Evolutionary conservation across 2,113 vertebrate species (phyloP), one percentile per base, ranked within the genome.

Genomic region (Echinops telfairi): DNA sequence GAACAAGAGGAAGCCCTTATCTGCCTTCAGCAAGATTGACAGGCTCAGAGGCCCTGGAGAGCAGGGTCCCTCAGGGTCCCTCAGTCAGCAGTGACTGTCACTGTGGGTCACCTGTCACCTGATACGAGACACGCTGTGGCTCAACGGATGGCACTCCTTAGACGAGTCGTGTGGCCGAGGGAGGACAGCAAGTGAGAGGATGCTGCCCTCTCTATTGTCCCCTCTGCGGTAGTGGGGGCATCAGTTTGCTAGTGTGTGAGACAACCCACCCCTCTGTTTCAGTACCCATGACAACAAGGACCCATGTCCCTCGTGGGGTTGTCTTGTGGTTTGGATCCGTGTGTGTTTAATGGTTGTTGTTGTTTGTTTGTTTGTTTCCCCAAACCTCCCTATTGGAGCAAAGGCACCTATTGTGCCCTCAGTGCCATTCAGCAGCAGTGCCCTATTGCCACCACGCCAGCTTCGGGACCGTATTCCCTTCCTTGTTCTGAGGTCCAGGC

Each of bases 141-240:
- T 36, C 58, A 58, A 96, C 91, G 33, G 70, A 70, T 93, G 81
- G 31, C n/a, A 70, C 94, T 89, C 11, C 57, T 31, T 90, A 43
- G 38, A 76, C 76, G 43, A n/a, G 62, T 70, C 75, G 75, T 71
- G 57, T 23, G 40, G 29, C 38, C 76, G 73, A 83, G 79, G 75
- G 20, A 86, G 88, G 20, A 92, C 84, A 77, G 76, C 82, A 64
- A 62, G 87, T 78, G 57, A 83, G 47, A 88, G 92, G 79, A 53
- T 70, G 33, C 33, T 85, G 29, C 57, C 33, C 40, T 73, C 7
- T n/a, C 40, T 75, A 58, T 77, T 93, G 73, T 79, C 58, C 71
- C 66, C 94, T 95, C 89, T 70, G 11, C 88, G 85, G 60, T 14
- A 80, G 58, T 3, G 89, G 84, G 79, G 17, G 87, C 11, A 31